Percentiles rank a stretch among this genome's conserved stretches.
Conservation (phyloP, 2,797 vertebrate genomes). For the Siniperca scherzeri region DNA sequence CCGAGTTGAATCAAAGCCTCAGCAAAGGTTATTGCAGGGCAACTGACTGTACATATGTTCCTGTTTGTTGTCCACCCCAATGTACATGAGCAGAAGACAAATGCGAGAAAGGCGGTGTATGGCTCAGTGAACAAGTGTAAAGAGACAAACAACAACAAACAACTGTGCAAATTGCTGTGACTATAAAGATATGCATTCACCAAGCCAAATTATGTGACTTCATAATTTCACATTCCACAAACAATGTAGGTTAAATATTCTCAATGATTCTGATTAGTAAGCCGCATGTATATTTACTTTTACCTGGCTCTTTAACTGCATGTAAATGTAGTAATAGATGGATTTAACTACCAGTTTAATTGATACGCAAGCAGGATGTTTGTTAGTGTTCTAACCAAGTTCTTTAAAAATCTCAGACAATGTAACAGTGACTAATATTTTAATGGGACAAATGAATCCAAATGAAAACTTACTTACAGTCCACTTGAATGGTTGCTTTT, state of each 20-base stretch:
- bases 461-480: conserved; percentile 30
- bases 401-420: not conserved
- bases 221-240: not conserved
- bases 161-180: conserved; percentile 5
- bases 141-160: not conserved
- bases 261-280: not conserved
- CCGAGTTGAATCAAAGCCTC: not conserved
- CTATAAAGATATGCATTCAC: not conserved
- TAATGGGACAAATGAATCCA: conserved; percentile 39
- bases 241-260: not conserved
- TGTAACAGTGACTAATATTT: conserved; percentile 33
- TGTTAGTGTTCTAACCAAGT: not conserved
- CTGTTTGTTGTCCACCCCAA: not conserved
- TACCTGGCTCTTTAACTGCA: not conserved
- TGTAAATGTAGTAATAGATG: not conserved
- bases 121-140: not conserved
- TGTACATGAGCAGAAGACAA: not conserved
- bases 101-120: not conserved
- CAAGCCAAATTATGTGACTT: not conserved
- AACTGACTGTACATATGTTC: not conserved
- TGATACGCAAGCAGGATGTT: not conserved
- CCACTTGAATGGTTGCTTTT: not conserved
- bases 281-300: not conserved
- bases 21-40: not conserved
- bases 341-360: not conserved